Conservation (phyloP, 2,888 invertebrate species). For the Vesta saturnalis region DNA sequence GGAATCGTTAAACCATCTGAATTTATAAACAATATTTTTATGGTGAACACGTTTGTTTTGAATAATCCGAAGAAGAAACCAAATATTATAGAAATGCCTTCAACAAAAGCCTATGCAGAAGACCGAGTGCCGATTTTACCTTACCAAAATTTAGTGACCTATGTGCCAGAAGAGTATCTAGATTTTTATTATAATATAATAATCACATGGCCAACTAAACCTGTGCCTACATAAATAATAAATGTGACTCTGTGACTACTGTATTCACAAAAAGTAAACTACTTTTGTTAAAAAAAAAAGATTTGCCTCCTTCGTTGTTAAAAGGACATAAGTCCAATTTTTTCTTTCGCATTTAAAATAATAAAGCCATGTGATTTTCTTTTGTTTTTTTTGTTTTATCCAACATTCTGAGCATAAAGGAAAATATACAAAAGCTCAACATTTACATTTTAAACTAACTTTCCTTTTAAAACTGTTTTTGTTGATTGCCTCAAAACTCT, state of each 20-base stretch:
- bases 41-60: no score
- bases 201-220: no score
- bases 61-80: no score
- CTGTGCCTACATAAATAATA: not conserved
- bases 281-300: not conserved
- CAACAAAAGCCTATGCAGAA: no score
- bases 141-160: not conserved
- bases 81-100: no score
- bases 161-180: not conserved
- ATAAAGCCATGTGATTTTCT: not conserved
- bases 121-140: not conserved
- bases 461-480: no score
- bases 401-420: not conserved
- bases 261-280: not conserved
- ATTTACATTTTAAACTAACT: no score
- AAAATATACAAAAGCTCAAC: not conserved
- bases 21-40: not conserved
- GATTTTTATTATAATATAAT: not conserved
- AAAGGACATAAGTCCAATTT: not conserved
- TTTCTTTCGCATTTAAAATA: not conserved
- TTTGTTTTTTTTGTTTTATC: not conserved
- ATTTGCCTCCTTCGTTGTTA: not conserved
- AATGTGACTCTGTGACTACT: not conserved
- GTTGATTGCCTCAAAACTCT: no score
- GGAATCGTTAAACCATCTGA: no score